phyloP scores from a whole-genome alignment of 2,113 vertebrate genomes.

The Rhineura floridana region DNA sequence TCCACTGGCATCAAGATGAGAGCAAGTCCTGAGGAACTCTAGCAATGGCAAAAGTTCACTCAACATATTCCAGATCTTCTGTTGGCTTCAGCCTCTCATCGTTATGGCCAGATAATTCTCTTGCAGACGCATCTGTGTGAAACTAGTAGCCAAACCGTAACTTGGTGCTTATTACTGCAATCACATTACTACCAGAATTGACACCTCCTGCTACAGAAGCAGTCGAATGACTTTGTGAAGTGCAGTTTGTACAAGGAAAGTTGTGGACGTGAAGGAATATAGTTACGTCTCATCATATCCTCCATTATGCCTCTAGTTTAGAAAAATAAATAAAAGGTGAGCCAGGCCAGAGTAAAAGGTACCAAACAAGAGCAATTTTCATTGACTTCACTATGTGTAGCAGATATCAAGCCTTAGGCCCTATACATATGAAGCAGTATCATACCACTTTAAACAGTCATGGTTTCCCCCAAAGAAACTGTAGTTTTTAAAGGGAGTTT shows the following conservation, averaged over 20 bases:
- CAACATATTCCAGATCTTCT: constrained; percentile 36
- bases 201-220: constrained; percentile 24
- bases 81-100: constrained; percentile 23
- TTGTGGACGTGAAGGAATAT: constrained; percentile 14
- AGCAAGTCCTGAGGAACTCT: constrained; percentile 17
- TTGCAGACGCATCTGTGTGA: constrained; percentile 4
- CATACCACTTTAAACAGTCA: too few relatives aligned
- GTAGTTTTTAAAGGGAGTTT: too few relatives aligned
- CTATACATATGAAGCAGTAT: too few relatives aligned
- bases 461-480: too few relatives aligned
- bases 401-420: neutral
- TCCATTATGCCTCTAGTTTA: constrained; percentile 1
- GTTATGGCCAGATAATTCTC: constrained; percentile 35
- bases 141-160: constrained; percentile 31
- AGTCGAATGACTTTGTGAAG: constrained; percentile 29
- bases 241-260: neutral
- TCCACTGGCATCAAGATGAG: neutral
- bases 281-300: constrained; percentile 11
- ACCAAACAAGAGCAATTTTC: constrained; percentile 10
- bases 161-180: constrained; percentile 36
- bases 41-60: constrained; percentile 27
- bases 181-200: constrained; percentile 37
- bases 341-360: neutral
- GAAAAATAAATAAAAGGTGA: neutral
- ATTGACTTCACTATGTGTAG: neutral